phyloP scores from a whole-genome alignment of 2,797 vertebrate genomes.

The Champsocephalus gunnari region DNA sequence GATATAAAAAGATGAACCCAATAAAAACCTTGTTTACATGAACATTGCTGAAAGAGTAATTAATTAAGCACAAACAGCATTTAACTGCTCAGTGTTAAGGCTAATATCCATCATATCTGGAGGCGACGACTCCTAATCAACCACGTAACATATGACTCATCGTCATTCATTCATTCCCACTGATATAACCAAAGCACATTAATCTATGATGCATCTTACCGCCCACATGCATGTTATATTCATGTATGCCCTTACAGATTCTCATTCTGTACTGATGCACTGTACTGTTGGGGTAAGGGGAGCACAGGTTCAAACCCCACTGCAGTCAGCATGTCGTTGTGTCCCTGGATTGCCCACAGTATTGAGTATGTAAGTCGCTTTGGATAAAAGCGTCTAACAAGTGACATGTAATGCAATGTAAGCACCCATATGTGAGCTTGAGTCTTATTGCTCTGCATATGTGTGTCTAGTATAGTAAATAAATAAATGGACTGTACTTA shows the following conservation, averaged over 20 bases:
- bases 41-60: background rate
- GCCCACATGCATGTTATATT: background rate
- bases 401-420: no score
- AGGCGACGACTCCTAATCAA: background rate
- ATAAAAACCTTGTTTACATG: background rate
- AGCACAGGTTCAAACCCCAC: no score
- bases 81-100: background rate
- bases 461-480: background rate
- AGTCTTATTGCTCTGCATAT: background rate
- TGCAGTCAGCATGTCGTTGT: no score
- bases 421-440: background rate
- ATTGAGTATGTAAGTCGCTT: no score
- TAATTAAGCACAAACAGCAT: background rate
- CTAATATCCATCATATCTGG: background rate
- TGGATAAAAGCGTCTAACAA: no score
- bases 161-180: background rate
- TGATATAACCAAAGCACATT: background rate
- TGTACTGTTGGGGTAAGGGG: no score
- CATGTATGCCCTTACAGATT: background rate
- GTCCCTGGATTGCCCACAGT: no score
- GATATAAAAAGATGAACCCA: background rate
- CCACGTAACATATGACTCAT: slow-evolving; percentile 6
- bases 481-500: no score
- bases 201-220: background rate
- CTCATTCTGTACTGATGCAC: background rate